Conservation (phyloP, 2,888 invertebrate genomes). For the Andrena bicolor region DNA sequence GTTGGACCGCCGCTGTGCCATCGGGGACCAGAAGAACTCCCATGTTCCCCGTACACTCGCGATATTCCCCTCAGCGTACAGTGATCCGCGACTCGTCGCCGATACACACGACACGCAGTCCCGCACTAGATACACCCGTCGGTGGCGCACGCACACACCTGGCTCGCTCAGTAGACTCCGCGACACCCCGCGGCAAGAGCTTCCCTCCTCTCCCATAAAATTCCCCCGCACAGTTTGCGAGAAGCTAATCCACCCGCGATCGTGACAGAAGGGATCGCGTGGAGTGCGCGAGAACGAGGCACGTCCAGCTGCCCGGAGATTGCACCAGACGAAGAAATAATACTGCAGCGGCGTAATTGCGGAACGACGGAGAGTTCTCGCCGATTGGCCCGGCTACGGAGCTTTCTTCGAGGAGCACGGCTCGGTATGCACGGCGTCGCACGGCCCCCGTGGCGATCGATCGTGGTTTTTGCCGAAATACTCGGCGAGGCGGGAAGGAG, state of each 20-base stretch:
- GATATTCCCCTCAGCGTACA: background rate
- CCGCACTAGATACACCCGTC: no score
- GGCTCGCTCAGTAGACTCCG: no score
- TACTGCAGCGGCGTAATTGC: background rate
- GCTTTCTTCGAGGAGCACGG: constrained; percentile 6
- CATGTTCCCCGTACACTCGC: constrained; percentile 70
- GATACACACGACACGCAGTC: constrained; percentile 6
- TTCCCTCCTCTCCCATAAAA: no score
- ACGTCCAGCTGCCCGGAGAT: background rate
- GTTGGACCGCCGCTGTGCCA: constrained; percentile 73
- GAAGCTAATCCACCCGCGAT: background rate
- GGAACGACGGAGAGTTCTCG: background rate
- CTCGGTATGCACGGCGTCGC: constrained; percentile 15
- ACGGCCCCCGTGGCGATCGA: background rate
- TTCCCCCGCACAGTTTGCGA: background rate
- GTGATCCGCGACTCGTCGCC: background rate
- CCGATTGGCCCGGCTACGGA: background rate
- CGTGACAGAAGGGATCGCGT: background rate
- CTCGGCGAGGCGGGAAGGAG: background rate
- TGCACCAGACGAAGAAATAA: background rate
- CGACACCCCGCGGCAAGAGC: no score
- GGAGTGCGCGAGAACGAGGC: background rate
- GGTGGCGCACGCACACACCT: no score
- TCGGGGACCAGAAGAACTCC: constrained; percentile 83
- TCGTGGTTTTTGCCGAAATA: constrained; percentile 8